Conservation (phyloP, 2,888 invertebrate genomes). For the Ptychoptera contaminata region DNA sequence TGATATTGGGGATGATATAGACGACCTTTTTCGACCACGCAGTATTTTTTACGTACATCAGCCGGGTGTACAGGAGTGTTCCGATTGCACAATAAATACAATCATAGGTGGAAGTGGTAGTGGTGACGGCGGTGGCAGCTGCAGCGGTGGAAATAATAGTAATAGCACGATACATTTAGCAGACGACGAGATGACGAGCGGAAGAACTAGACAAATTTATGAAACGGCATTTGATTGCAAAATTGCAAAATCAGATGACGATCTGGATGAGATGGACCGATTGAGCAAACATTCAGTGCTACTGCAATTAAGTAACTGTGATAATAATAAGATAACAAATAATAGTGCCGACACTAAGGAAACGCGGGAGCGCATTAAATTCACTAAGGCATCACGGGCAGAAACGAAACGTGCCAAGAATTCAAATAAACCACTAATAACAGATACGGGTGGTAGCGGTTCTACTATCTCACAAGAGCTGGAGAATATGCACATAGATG, state of each 20-base stretch:
- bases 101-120: slow-evolving; percentile 4
- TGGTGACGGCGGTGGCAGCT: slow-evolving; percentile 8
- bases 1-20: slow-evolving; percentile 43
- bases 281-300: slow-evolving; percentile 67
- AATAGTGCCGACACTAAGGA: slow-evolving; percentile 12
- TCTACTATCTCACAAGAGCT: slow-evolving; percentile 31
- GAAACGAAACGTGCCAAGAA: slow-evolving; percentile 28
- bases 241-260: slow-evolving; percentile 62
- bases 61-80: slow-evolving; percentile 40
- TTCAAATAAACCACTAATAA: slow-evolving; percentile 25
- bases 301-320: slow-evolving; percentile 36
- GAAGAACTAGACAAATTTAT: slow-evolving; percentile 58
- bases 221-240: slow-evolving; percentile 85
- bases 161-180: slow-evolving; percentile 9
- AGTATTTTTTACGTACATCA: slow-evolving; percentile 55
- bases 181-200: slow-evolving; percentile 36
- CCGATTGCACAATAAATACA: slow-evolving; percentile 25
- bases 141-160: background rate
- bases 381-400: slow-evolving; percentile 29
- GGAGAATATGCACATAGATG: slow-evolving; percentile 43
- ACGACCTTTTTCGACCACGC: slow-evolving; percentile 43
- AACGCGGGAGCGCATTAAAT: slow-evolving; percentile 38
- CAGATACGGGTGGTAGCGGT: slow-evolving; percentile 12
- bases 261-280: slow-evolving; percentile 65
- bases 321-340: slow-evolving; percentile 11